These are phyloP conservation scores for Lasiurus borealis DNA, from an alignment of 2,113 vertebrate species.

Conservation along the genomic window DNA sequence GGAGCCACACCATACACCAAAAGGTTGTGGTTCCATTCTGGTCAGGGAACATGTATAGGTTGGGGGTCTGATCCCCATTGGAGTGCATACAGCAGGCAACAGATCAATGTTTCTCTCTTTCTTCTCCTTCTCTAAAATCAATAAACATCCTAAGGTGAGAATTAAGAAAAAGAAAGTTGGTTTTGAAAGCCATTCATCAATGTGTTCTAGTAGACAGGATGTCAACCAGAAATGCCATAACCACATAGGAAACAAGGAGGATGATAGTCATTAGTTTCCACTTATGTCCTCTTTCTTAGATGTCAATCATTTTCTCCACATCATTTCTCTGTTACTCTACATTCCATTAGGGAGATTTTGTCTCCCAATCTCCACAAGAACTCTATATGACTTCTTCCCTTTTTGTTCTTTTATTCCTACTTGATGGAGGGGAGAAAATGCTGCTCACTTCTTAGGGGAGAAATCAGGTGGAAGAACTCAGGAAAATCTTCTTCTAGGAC, in stretches of 20 bases:
- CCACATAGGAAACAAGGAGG: neutral
- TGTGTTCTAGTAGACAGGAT: neutral
- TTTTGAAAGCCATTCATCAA: neutral
- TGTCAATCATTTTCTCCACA: neutral
- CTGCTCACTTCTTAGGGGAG: neutral
- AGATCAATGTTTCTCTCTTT: neutral
- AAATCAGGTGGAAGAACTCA: neutral
- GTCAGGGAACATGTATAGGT: neutral
- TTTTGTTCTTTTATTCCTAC: neutral
- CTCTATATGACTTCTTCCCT: accelerated
- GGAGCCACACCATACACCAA: neutral
- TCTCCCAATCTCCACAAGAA: neutral
- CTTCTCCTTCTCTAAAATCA: neutral
- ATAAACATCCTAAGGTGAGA: neutral
- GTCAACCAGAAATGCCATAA: neutral
- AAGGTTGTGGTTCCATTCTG: neutral
- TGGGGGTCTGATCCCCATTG: neutral
- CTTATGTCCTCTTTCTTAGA: neutral
- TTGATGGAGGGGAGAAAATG: neutral
- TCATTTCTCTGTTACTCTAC: neutral
- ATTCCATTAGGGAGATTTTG: neutral
- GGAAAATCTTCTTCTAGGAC: neutral
- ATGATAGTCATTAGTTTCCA: neutral
- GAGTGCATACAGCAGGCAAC: neutral
- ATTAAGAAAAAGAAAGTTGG: neutral